Conservation (phyloP, 2,797 vertebrate species). For the Chromobotia macracanthus region DNA sequence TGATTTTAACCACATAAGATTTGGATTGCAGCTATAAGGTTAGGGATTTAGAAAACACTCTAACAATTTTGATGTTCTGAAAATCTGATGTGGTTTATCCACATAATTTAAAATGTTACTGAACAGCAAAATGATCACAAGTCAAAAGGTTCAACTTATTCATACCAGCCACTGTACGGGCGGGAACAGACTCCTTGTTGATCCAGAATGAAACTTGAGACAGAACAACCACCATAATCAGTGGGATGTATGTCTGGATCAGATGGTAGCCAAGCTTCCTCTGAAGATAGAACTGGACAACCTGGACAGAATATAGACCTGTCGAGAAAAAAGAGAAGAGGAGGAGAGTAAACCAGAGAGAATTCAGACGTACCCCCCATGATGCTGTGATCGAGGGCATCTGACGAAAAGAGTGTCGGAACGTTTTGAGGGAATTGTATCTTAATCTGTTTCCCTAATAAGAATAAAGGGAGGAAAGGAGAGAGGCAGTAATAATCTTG, state of each 20-base stretch:
- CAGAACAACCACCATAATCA: conserved; percentile 82
- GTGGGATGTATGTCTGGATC: conserved; percentile 82
- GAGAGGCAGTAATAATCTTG: not conserved
- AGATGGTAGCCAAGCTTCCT: conserved; percentile 85
- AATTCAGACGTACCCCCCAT: not conserved
- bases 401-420: not conserved
- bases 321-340: conserved; percentile 12
- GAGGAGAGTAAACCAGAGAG: not conserved
- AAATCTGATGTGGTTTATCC: no score
- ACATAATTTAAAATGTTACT: no score
- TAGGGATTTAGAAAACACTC: no score
- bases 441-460: not conserved
- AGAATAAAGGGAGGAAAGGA: conserved; percentile 12
- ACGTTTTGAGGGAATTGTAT: not conserved
- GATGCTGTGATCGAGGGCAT: not conserved
- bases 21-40: no score
- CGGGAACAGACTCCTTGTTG: conserved; percentile 83
- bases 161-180: conserved; percentile 80
- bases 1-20: no score
- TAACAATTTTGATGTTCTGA: no score
- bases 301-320: conserved; percentile 82
- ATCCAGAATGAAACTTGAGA: conserved; percentile 85
- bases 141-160: not conserved
- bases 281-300: conserved; percentile 80
- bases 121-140: no score